A percentile compares a stretch with the other conserved stretches of the same genome.
Conservation (phyloP, 2,888 invertebrate genomes). For the Oscheius sp. region DNA sequence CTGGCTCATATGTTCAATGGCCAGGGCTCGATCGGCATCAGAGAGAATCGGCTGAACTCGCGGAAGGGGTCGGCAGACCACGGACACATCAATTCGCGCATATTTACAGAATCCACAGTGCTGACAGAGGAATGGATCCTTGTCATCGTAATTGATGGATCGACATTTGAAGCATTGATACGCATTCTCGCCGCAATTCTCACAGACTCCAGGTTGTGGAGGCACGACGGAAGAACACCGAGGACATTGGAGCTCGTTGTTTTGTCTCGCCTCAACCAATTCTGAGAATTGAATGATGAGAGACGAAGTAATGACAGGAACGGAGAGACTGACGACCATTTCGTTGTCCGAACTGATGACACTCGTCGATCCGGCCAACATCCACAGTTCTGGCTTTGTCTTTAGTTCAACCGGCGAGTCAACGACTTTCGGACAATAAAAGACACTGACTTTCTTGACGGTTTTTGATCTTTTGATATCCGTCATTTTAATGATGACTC, state of each 20-base stretch:
- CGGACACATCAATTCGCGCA: slow-evolving; percentile 95
- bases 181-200: slow-evolving; percentile 96
- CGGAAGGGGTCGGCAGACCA: slow-evolving; percentile 89
- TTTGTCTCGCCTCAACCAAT: slow-evolving; percentile 93
- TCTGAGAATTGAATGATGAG: slow-evolving; percentile 98
- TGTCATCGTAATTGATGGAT: slow-evolving; percentile 97
- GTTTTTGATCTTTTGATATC: slow-evolving; percentile 96
- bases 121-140: slow-evolving; percentile 97
- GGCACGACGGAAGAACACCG: slow-evolving; percentile 92
- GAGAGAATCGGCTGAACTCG: slow-evolving; percentile 94
- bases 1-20: slow-evolving; percentile 81
- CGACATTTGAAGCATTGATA: slow-evolving; percentile 98
- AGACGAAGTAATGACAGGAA: slow-evolving; percentile 94
- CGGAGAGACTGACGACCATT: slow-evolving; percentile 39
- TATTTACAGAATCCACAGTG: slow-evolving; percentile 99
- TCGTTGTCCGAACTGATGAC: slow-evolving; percentile 21
- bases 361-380: slow-evolving; percentile 88
- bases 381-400: slow-evolving; percentile 82
- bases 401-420: slow-evolving; percentile 96
- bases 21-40: slow-evolving; percentile 89
- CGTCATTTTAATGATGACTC: slow-evolving; percentile 81
- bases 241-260: slow-evolving; percentile 73
- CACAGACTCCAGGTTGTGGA: slow-evolving; percentile 95
- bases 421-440: slow-evolving; percentile 90
- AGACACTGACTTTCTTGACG: slow-evolving; percentile 84